These are phyloP conservation scores for Glaucopsyche alexis DNA, from an alignment of 2,888 invertebrate species.

Conservation along the genomic window DNA sequence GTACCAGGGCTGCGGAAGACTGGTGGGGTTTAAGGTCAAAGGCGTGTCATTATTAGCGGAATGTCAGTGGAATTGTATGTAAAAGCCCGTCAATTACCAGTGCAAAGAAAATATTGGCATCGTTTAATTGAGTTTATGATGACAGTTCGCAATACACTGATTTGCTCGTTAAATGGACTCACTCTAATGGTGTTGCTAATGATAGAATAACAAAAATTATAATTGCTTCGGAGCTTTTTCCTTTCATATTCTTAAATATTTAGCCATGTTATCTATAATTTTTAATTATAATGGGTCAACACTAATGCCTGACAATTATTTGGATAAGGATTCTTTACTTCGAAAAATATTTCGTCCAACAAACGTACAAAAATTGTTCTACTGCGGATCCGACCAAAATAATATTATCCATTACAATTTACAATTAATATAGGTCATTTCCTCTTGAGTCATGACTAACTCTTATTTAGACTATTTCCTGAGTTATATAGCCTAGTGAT, in stretches of 20 bases:
- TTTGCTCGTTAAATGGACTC: conserved; percentile 6
- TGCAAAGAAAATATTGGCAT: conserved; percentile 64
- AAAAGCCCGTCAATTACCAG: conserved; percentile 69
- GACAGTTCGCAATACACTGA: conserved; percentile 40
- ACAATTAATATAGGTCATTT: neutral
- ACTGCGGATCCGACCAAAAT: neutral
- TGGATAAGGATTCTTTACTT: too few relatives aligned
- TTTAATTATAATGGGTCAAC: too few relatives aligned
- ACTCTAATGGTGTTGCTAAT: conserved; percentile 1
- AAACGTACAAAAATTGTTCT: neutral
- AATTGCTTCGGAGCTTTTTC: neutral
- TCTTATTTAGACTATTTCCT: neutral
- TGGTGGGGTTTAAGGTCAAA: conserved; percentile 53
- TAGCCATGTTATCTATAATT: neutral
- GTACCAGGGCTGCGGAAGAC: conserved; percentile 44
- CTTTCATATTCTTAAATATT: too few relatives aligned
- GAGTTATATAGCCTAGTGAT: neutral
- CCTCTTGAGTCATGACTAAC: neutral
- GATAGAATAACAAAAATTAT: conserved; percentile 4
- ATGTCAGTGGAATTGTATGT: conserved; percentile 55
- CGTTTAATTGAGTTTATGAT: conserved; percentile 53
- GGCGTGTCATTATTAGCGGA: conserved; percentile 58
- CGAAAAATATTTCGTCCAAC: neutral
- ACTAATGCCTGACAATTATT: too few relatives aligned
- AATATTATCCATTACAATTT: neutral